These are phyloP conservation scores for Volucella zonaria DNA, from an alignment of 2,888 invertebrate species.

Conservation along the genomic window DNA sequence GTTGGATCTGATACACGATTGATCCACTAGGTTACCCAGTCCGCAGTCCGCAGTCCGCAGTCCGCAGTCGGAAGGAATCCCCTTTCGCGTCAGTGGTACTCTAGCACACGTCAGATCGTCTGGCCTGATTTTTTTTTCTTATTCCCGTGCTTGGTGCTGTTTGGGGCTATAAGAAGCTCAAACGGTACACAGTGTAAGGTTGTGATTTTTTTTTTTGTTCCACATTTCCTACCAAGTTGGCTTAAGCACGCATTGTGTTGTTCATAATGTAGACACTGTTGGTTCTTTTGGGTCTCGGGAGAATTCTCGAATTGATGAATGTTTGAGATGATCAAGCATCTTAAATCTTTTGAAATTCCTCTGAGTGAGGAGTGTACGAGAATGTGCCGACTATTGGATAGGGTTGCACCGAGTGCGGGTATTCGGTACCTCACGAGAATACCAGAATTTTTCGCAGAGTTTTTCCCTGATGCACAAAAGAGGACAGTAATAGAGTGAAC, in stretches of 20 bases:
- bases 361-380: constrained; percentile 15
- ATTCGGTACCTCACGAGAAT: constrained; percentile 57
- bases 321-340: constrained; percentile 54
- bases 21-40: constrained; percentile 68
- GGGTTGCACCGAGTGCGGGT: constrained; percentile 20
- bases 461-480: constrained; percentile 30
- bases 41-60: constrained; percentile 70
- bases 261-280: neutral
- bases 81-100: constrained; percentile 68
- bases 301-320: constrained; percentile 57
- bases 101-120: constrained; percentile 67
- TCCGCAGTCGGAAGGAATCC: constrained; percentile 71
- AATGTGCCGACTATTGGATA: constrained; percentile 1
- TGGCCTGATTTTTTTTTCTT: constrained; percentile 65
- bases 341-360: constrained; percentile 53
- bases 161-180: constrained; percentile 27
- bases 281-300: constrained; percentile 34
- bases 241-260: constrained; percentile 45
- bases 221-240: constrained; percentile 7
- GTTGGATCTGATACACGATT: constrained; percentile 51
- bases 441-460: constrained; percentile 16
- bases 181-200: constrained; percentile 70
- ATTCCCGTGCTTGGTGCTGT: constrained; percentile 6
- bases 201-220: neutral
- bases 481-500: constrained; percentile 9